Evolutionary conservation across 2,888 invertebrate genomes (phyloP), one percentile per base, ranked within the genome.

Genomic region (Lathronympha strigana): DNA sequence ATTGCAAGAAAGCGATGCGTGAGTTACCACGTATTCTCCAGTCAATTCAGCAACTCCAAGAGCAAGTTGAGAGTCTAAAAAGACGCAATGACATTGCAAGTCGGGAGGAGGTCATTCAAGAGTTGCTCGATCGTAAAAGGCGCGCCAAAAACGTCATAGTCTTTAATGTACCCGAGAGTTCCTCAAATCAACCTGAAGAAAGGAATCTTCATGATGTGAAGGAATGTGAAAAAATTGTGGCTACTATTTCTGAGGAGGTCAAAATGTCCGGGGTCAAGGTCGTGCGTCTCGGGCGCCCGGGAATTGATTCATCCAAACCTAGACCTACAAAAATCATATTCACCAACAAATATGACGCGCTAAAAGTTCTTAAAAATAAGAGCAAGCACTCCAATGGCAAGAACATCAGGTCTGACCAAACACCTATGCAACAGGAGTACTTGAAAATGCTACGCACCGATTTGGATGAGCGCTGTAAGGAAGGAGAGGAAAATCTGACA

Each of bases 201-300:
- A 43, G 21, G 19, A 21, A 19, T 4, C 43, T 1, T 3, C 19
- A 43, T 19, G 43, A 43, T 13, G 43, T 43, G 4, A 19, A 4
- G 4, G 43, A 43, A 43, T 43, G 43, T 43, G 19, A 43, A 11
- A 43, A 43, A 43, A 43, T 21, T 19, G 19, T 43, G n/a, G 21
- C 17, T 19, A 43, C 43, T 3, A 19, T 43, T 19, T 11, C 43
- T 8, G 19, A 11, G 19, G 43, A 43, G 19, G 43, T 43, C 43
- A 11, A 19, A 2, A 11, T 43, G 19, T 11, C 43, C 43, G 43
- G 43, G 21, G 43, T 43, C 43, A 43, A 21, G 43, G 43, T 43
- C 38, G 38, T 38, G n/a, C 38, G 38, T n/a, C 38, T 38, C 38
- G 5, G 38, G 1, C n/a, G 38, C 13, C 38, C 38, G 15, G 38